Conservation (phyloP, 2,888 invertebrate species). For the Catonia carolina region DNA sequence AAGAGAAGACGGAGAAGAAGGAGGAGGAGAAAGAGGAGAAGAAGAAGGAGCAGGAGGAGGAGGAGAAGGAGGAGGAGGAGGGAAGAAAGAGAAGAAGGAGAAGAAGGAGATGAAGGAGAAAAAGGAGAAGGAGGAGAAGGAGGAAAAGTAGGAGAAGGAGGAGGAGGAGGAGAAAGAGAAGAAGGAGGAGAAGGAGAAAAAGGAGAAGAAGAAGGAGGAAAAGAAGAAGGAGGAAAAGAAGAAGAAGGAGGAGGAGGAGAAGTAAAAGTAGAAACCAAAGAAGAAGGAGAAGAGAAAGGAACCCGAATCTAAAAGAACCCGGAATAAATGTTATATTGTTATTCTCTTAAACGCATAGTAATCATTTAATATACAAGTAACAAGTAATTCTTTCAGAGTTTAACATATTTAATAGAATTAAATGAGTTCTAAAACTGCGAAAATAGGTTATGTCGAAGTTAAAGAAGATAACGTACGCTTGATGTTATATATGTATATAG, state of each 20-base stretch:
- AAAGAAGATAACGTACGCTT: too few species aligned
- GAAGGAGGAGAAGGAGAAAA: conserved; percentile 2
- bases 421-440: too few species aligned
- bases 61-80: conserved; percentile 16
- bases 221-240: conserved; percentile 14
- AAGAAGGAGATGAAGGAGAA: conserved; percentile 23
- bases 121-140: conserved; percentile 11
- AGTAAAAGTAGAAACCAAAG: conserved; percentile 15
- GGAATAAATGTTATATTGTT: too few species aligned
- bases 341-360: too few species aligned
- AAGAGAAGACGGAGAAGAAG: too few species aligned
- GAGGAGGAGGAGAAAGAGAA: conserved; percentile 2
- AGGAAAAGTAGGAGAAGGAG: conserved; percentile 6
- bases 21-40: conserved; percentile 18
- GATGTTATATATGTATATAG: too few species aligned
- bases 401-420: too few species aligned
- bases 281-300: background rate
- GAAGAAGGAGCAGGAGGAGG: conserved; percentile 12
- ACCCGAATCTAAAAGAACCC: too few species aligned
- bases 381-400: too few species aligned
- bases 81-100: conserved; percentile 20
- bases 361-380: too few species aligned
- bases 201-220: conserved; percentile 20
- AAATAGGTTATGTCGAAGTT: too few species aligned
- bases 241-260: background rate